These are phyloP conservation scores for Drosophila mimica DNA, from an alignment of 2,888 invertebrate species.

Conservation along the genomic window DNA sequence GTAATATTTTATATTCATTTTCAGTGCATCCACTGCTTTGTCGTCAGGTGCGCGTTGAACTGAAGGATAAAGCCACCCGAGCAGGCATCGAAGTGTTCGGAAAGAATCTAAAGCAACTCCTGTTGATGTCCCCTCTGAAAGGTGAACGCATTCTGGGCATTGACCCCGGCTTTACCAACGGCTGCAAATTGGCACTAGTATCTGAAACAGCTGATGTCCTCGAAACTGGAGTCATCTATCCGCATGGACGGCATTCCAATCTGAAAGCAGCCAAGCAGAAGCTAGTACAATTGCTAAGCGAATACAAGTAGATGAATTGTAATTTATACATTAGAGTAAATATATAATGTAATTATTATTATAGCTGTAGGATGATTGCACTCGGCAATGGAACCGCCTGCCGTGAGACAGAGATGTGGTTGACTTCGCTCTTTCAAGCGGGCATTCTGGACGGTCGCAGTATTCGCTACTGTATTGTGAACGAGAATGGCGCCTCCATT, in stretches of 20 bases:
- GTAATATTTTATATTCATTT: slow-evolving; percentile 14
- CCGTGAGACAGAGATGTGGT: slow-evolving; percentile 92
- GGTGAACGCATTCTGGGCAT: slow-evolving; percentile 93
- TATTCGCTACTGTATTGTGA: slow-evolving; percentile 92
- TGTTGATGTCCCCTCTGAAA: slow-evolving; percentile 92
- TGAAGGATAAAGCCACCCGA: slow-evolving; percentile 91
- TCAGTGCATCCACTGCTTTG: slow-evolving; percentile 88
- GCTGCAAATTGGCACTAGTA: slow-evolving; percentile 95
- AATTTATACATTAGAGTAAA: neutral
- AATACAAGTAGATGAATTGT: slow-evolving; percentile 86
- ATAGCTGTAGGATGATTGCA: slow-evolving; percentile 92
- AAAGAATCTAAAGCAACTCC: slow-evolving; percentile 92
- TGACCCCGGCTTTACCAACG: slow-evolving; percentile 95
- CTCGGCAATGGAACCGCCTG: slow-evolving; percentile 97
- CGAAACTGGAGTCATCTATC: slow-evolving; percentile 89
- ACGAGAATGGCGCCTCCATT: slow-evolving; percentile 96
- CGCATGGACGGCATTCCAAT: slow-evolving; percentile 86
- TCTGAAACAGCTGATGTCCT: slow-evolving; percentile 90
- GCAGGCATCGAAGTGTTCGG: slow-evolving; percentile 94
- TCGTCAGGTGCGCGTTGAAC: slow-evolving; percentile 89
- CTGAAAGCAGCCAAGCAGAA: slow-evolving; percentile 67
- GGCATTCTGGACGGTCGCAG: slow-evolving; percentile 86
- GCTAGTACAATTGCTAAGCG: slow-evolving; percentile 86
- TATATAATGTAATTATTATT: neutral
- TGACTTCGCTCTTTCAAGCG: slow-evolving; percentile 87